Evolutionary conservation across 1,140 invertebrate species (phyloP).

Genomic region (Cyclina sinensis): DNA sequence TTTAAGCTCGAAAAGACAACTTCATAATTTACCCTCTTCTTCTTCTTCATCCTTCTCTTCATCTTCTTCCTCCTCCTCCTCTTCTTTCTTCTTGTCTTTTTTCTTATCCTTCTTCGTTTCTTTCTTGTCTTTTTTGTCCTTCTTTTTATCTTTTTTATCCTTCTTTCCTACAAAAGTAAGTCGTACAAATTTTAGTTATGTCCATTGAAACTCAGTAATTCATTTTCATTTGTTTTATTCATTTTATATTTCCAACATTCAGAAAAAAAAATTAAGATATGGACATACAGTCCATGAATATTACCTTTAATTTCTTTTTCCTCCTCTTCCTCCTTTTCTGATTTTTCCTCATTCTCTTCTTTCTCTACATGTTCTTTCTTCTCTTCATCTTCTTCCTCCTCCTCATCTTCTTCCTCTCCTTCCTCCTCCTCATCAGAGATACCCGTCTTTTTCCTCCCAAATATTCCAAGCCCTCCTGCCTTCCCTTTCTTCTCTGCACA

Average conservation of each 20-base stretch:
- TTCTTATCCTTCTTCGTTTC: conserved; percentile 36
- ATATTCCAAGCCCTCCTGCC: conserved; percentile 37
- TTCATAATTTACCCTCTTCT: background rate
- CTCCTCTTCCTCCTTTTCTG: background rate
- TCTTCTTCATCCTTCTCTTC: conserved; percentile 15
- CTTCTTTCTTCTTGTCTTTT: conserved; percentile 25
- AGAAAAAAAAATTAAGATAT: background rate
- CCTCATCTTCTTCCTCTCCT: conserved; percentile 44
- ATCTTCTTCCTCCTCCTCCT: conserved; percentile 15
- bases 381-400: conserved; percentile 46
- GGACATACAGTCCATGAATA: too few species aligned
- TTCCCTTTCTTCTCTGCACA: conserved; percentile 43
- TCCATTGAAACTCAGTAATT: background rate
- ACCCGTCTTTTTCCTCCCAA: conserved; percentile 61
- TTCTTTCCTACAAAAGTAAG: conserved; percentile 30
- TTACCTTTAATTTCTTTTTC: conserved; percentile 34
- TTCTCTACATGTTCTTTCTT: background rate
- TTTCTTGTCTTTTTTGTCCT: conserved; percentile 53
- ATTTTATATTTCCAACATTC: background rate
- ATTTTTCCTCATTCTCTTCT: background rate
- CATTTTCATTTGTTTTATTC: background rate
- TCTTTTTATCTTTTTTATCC: conserved; percentile 50
- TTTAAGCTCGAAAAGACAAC: background rate
- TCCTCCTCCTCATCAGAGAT: conserved; percentile 63
- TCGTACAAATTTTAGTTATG: too few species aligned